Conservation (phyloP, 2,888 invertebrate genomes). For the Sarcophaga carnaria region DNA sequence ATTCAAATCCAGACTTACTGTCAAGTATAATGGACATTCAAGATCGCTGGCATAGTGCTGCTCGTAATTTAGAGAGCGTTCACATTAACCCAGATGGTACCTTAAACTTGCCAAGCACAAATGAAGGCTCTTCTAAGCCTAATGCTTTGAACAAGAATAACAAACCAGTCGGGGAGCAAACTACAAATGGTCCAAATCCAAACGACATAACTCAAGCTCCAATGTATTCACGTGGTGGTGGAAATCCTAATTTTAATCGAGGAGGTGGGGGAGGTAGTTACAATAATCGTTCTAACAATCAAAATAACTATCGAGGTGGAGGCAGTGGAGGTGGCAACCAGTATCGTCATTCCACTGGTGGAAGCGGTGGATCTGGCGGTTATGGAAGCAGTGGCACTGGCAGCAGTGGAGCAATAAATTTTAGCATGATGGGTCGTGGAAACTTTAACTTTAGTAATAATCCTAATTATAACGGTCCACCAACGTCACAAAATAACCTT, state of each 20-base stretch:
- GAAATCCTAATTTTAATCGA: conserved; percentile 76
- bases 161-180: neutral
- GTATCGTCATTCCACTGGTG: conserved; percentile 73
- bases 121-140: neutral
- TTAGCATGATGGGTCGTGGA: conserved; percentile 73
- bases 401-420: conserved; percentile 56
- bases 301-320: conserved; percentile 74
- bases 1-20: conserved; percentile 83
- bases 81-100: conserved; percentile 83
- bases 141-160: conserved; percentile 9
- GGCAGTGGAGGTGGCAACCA: conserved; percentile 72
- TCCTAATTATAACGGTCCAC: conserved; percentile 68
- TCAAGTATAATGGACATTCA: conserved; percentile 88
- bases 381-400: conserved; percentile 51
- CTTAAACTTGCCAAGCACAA: conserved; percentile 82
- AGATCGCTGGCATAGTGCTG: conserved; percentile 87
- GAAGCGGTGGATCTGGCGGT: conserved; percentile 45
- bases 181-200: conserved; percentile 36
- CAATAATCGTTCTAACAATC: conserved; percentile 76
- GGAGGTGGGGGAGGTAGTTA: conserved; percentile 80
- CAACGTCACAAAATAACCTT: conserved; percentile 68
- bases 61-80: conserved; percentile 83
- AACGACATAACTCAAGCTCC: conserved; percentile 83
- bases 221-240: conserved; percentile 85
- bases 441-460: conserved; percentile 74